phyloP scores from a whole-genome alignment of 2,797 vertebrate genomes.

The Lepilemur septentrionalis region DNA sequence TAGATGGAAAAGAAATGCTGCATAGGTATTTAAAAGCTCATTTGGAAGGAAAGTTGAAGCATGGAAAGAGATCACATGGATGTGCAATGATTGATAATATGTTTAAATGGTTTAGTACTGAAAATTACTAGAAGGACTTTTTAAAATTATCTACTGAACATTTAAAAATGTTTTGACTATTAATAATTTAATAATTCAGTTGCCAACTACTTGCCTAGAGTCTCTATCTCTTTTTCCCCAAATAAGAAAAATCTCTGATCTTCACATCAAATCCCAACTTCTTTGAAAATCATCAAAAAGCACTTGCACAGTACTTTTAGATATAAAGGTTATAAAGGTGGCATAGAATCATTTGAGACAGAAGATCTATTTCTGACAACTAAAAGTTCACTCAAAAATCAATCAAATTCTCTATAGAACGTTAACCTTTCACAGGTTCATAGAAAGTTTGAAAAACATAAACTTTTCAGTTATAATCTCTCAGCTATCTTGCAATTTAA shows the following conservation, averaged over 20 bases:
- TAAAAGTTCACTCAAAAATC: background rate
- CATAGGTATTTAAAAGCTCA: background rate
- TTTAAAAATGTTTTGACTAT: background rate
- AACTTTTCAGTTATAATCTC: slow-evolving; percentile 77
- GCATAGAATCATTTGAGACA: background rate
- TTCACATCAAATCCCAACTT: background rate
- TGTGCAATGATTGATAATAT: background rate
- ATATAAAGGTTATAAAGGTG: slow-evolving; percentile 8
- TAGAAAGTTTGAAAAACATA: slow-evolving; percentile 71
- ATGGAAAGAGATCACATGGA: background rate
- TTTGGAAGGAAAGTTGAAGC: background rate
- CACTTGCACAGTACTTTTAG: background rate
- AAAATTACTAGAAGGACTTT: background rate
- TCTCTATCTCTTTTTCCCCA: background rate
- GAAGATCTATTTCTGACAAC: background rate
- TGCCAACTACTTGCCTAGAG: background rate
- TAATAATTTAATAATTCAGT: background rate
- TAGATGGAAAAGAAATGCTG: background rate
- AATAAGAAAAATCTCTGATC: background rate
- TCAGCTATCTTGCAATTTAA: slow-evolving; percentile 12
- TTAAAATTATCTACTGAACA: background rate
- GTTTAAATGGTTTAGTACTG: background rate
- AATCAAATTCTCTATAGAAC: background rate
- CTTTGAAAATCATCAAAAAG: background rate
- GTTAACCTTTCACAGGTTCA: background rate